phyloP scores from a whole-genome alignment of 2,888 invertebrate genomes.

The Cryptops parisi region DNA sequence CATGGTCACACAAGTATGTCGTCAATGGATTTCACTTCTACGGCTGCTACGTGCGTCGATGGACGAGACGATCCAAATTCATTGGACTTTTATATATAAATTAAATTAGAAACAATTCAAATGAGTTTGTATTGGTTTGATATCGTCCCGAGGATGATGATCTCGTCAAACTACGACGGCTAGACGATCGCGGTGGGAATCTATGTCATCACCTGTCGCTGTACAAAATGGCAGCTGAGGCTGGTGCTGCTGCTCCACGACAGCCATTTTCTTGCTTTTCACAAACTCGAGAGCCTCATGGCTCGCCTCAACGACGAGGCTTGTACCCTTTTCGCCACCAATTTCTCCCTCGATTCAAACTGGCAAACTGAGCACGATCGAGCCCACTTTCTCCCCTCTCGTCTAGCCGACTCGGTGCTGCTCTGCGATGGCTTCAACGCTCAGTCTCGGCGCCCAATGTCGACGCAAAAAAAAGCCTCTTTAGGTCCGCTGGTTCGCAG shows the following conservation, averaged over 20 bases:
- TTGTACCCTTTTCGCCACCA: not conserved
- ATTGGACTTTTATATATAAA: too few relatives aligned
- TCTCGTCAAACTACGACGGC: not conserved
- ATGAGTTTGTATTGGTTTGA: too few relatives aligned
- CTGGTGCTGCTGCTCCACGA: too few relatives aligned
- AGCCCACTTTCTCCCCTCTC: too few relatives aligned
- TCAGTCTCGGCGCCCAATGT: not conserved
- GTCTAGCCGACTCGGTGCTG: too few relatives aligned
- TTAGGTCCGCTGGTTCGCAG: not conserved
- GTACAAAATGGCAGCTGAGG: not conserved
- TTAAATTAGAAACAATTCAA: too few relatives aligned
- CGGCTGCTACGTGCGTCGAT: not conserved
- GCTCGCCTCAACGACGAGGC: not conserved
- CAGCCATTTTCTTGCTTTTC: conserved; percentile 4
- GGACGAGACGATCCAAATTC: not conserved
- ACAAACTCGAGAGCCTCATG: too few relatives aligned
- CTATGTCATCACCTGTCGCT: conserved; percentile 4
- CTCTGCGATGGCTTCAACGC: too few relatives aligned
- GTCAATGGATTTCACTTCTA: too few relatives aligned
- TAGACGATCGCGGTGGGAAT: not conserved
- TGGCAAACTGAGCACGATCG: too few relatives aligned
- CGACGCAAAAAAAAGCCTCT: not conserved
- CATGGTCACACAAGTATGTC: too few relatives aligned
- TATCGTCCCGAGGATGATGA: not conserved
- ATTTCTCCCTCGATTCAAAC: not conserved